Conservation (phyloP, 2,888 invertebrate species). For the Acanthopleura granulata region DNA sequence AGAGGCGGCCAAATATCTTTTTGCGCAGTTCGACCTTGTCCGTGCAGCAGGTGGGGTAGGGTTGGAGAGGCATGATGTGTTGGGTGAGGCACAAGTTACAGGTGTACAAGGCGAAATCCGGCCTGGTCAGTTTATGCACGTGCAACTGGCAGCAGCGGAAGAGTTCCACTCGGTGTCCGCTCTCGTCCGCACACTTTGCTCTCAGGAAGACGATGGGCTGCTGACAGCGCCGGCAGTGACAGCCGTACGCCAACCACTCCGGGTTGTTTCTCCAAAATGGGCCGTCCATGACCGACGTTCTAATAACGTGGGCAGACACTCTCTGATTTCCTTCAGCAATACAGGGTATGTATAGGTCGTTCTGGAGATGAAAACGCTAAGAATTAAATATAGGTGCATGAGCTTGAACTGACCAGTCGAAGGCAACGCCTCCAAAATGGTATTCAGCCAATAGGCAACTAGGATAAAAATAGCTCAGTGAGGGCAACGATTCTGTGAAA, state of each 20-base stretch:
- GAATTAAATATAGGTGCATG: too few relatives aligned
- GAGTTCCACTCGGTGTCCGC: not conserved
- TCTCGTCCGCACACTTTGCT: not conserved
- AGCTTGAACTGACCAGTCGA: too few relatives aligned
- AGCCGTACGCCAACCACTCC: not conserved
- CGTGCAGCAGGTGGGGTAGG: conserved; percentile 10
- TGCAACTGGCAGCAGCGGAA: not conserved
- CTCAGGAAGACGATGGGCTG: not conserved
- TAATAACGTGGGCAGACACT: not conserved
- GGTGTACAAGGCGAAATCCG: not conserved
- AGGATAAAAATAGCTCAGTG: too few relatives aligned
- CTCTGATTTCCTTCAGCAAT: too few relatives aligned
- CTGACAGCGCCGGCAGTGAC: conserved; percentile 3
- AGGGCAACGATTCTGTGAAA: too few relatives aligned
- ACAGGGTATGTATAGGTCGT: too few relatives aligned
- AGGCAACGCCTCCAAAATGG: too few relatives aligned
- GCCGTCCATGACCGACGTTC: not conserved
- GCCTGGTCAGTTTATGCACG: not conserved
- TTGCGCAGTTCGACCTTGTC: conserved; percentile 2
- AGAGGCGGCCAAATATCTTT: not conserved
- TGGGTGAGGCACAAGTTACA: not conserved
- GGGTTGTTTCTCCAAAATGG: conserved; percentile 1
- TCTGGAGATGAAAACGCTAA: too few relatives aligned
- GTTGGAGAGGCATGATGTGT: not conserved
- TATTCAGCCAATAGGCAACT: too few relatives aligned